A percentile compares a stretch with the other conserved stretches of the same genome.
phyloP scores from a whole-genome alignment of 2,888 invertebrate genomes.

The Allygus modestus region DNA sequence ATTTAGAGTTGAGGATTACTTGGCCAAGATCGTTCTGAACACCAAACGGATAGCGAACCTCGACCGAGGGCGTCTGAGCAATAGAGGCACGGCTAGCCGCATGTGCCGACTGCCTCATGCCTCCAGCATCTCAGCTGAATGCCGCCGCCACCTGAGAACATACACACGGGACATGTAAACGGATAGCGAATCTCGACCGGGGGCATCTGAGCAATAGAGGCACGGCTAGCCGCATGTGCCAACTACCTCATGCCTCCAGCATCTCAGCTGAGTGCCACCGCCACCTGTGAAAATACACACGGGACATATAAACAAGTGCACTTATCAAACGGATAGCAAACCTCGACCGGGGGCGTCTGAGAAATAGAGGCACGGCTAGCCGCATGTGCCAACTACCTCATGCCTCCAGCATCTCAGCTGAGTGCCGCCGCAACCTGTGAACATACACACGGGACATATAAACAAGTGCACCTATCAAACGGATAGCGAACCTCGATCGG shows the following conservation, averaged over 20 bases:
- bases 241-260: slow-evolving; percentile 71
- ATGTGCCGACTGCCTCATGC: slow-evolving; percentile 71
- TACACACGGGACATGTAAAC: background rate
- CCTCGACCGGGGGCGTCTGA: no score
- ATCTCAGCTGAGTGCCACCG: slow-evolving; percentile 69
- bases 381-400: slow-evolving; percentile 70
- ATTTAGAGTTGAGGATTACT: slow-evolving; percentile 71
- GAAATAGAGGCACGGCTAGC: slow-evolving; percentile 67
- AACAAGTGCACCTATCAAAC: no score
- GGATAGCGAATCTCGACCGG: slow-evolving; percentile 72
- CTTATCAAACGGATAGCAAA: no score
- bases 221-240: slow-evolving; percentile 68
- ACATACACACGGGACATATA: no score
- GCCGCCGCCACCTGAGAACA: slow-evolving; percentile 67
- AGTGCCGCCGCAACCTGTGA: slow-evolving; percentile 64
- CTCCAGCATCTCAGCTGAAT: slow-evolving; percentile 70
- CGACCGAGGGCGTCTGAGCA: slow-evolving; percentile 67
- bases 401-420: slow-evolving; percentile 71
- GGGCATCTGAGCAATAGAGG: slow-evolving; percentile 65
- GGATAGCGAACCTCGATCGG: no score
- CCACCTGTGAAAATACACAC: slow-evolving; percentile 63
- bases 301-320: no score
- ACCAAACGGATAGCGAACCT: slow-evolving; percentile 74
- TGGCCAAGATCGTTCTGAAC: slow-evolving; percentile 75
- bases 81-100: slow-evolving; percentile 68